These are phyloP conservation scores for Manis crassicaudata DNA, from an alignment of 2,797 vertebrate genomes.

Conservation along the genomic window DNA sequence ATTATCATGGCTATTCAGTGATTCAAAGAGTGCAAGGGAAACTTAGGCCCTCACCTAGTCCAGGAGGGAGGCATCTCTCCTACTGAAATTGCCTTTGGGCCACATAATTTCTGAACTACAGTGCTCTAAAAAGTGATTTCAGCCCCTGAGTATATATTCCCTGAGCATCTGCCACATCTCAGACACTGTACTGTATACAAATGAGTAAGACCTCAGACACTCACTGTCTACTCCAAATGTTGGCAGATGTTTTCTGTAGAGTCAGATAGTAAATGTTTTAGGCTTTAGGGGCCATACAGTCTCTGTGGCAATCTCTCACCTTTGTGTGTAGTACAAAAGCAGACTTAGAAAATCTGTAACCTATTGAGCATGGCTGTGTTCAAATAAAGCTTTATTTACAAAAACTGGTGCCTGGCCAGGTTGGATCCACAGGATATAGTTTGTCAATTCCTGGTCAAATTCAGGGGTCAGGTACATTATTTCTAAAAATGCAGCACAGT, in stretches of 20 bases:
- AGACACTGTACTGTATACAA: neutral
- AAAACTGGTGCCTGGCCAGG: neutral
- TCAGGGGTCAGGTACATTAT: neutral
- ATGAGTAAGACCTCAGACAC: neutral
- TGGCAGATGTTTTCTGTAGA: neutral
- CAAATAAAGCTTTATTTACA: conserved; percentile 23
- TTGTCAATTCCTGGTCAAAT: neutral
- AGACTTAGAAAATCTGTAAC: neutral
- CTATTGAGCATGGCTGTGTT: neutral
- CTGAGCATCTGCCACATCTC: neutral
- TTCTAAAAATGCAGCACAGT: neutral
- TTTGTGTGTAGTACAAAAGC: neutral
- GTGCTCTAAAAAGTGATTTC: conserved; percentile 7
- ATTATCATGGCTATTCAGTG: neutral
- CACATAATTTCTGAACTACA: neutral
- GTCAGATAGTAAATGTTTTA: neutral
- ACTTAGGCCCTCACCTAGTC: neutral
- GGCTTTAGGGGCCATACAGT: neutral
- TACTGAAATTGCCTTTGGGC: neutral
- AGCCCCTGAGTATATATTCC: neutral
- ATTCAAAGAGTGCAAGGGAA: neutral
- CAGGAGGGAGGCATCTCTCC: neutral
- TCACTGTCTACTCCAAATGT: neutral
- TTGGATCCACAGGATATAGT: neutral
- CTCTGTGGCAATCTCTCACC: neutral